Evolutionary conservation across 2,113 vertebrate genomes (phyloP).

Genomic region (Eulemur macaco): DNA sequence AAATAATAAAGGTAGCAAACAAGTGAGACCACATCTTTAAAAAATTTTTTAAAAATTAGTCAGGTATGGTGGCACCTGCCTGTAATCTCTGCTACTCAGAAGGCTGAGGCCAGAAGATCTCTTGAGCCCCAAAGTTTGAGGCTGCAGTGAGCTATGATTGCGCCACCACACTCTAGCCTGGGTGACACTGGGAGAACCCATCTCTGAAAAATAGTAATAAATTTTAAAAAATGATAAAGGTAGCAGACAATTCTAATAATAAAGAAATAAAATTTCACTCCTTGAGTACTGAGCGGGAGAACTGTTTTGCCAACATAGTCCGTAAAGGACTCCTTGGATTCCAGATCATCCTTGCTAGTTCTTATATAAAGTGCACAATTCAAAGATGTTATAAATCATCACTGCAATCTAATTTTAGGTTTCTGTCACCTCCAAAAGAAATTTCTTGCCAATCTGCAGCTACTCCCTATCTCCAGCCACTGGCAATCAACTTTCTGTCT

Average conservation of each 20-base stretch:
- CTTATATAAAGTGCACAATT: background rate
- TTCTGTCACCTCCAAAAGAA: background rate
- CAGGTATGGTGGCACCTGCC: too few relatives aligned
- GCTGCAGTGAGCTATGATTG: too few relatives aligned
- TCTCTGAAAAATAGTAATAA: too few relatives aligned
- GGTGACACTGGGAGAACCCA: too few relatives aligned
- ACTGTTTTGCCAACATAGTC: background rate
- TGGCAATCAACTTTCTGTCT: background rate
- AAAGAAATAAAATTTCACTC: background rate
- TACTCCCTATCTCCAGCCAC: background rate
- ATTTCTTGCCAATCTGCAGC: background rate
- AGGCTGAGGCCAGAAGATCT: too few relatives aligned
- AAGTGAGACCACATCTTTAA: too few relatives aligned
- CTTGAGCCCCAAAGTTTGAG: too few relatives aligned
- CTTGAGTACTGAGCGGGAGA: background rate
- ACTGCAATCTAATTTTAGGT: background rate
- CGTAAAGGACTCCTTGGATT: background rate
- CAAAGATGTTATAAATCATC: background rate
- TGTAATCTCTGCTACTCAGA: too few relatives aligned
- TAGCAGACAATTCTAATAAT: background rate
- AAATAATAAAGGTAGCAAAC: background rate
- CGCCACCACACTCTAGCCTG: too few relatives aligned
- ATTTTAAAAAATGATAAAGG: too few relatives aligned
- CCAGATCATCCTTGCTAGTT: background rate
- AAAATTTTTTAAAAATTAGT: too few relatives aligned